Evolutionary conservation across 2,888 invertebrate genomes (phyloP), one percentile per base, ranked within the genome.

Genomic region (Cremastinae sp.): DNA sequence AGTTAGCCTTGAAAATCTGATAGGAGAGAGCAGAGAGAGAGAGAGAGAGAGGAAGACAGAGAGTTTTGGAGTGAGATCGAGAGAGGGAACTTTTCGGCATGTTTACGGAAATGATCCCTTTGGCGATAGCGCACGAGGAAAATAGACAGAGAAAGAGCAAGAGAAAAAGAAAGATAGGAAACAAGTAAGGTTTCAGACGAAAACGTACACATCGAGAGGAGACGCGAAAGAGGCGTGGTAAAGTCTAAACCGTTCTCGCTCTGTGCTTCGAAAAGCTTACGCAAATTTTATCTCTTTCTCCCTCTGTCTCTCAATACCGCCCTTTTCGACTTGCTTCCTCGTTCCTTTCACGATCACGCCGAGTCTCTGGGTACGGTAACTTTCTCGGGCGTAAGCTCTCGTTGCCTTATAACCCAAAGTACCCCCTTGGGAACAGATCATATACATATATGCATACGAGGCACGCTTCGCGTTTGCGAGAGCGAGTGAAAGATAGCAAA

Each of bases 211-310:
- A n/a, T 34, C 28, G 64, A 58, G 78, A 34, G 80, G 81, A 84
- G 82, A 85, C 84, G 80, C 74, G 82, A 72, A 86, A 85, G 82
- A 82, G 85, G 86, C 86, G 85, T 86, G 84, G 84, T 79, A 76
- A 74, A 78, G 80, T 78, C 77, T 79, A 72, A 77, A 73, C 79
- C 74, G 77, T 78, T 79, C 76, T 81, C n/a, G n/a, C 72, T 74
- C 73, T 75, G 71, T 75, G 74, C 73, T 78, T 59, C 74, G 62
- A 47, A 77, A 77, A 79, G 73, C 65, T 61, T 70, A 61, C 64
- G 56, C 72, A 45, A 38, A 28, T 28, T 28, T 72, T 65, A 56
- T 54, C 56, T 73, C 69, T 14, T n/a, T 59, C 43, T 43, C 59
- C 9, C 45, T 43, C 38, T 18, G 12, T 65, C 64, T 58, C 71